Evolutionary conservation across 1,140 invertebrate genomes (phyloP), one percentile per base, ranked within the genome.

Genomic region (Drosophila novamexicana): DNA sequence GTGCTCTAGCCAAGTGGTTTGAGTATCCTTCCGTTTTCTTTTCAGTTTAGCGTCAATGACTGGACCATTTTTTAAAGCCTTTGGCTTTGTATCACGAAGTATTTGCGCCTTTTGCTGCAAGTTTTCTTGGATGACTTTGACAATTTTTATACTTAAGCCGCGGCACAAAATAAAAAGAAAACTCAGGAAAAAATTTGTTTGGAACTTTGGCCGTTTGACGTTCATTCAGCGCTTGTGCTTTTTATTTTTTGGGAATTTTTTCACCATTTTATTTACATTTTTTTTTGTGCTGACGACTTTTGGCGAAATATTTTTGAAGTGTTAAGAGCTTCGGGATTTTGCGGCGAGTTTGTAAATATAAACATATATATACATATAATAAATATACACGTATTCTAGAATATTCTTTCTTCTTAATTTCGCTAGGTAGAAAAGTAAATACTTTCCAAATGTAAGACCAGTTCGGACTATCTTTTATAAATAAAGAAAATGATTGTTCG

Each of bases 91-190:
- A 54, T 62, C 44, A 39, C 57, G 54, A 81, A 74, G 77, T 81
- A 63, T 85, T 84, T 77, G 37, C 29, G 40, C 58, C 45, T 12
- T 52, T 54, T 53, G 47, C 58, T 82, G 62, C 58, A 76, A 86
- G 88, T 88, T 79, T 88, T 71, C 83, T 59, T 65, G 58, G 68
- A 74, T 86, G 83, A 88, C 83, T 86, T 69, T 50, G 57, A 54
- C 40, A 84, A 76, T 69, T 56, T 75, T 54, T 64, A 44, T 37
- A n/a, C 61, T 36, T 50, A 73, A 72, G 56, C 52, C 67, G 16
- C 7, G 36, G 45, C 37, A 64, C 22, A 39, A 75, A 59, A 59
- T 52, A 61, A 45, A 45, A 75, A 36, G 2, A 16, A 6, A 34
- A 37, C 18, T 7, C 29, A 40, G 54, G 47, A 36, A 67, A 72